phyloP scores from a whole-genome alignment of 2,888 invertebrate genomes.

The Eudemis profundana region DNA sequence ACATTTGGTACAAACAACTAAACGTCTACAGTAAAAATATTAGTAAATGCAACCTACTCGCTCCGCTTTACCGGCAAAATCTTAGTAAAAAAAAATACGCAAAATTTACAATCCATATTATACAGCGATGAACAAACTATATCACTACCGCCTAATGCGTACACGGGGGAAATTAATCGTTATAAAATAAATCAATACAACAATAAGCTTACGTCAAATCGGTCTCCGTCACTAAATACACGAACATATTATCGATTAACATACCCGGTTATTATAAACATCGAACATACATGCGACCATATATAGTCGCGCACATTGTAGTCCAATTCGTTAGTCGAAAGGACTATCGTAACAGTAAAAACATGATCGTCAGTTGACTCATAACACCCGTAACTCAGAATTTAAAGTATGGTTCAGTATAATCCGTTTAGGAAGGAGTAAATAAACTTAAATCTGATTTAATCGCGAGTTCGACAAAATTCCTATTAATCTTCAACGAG shows the following conservation, averaged over 20 bases:
- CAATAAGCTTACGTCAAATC: conserved; percentile 33
- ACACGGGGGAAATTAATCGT: conserved; percentile 38
- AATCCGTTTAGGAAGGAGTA: conserved; percentile 15
- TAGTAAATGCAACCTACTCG: conserved; percentile 84
- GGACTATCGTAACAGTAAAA: conserved; percentile 44
- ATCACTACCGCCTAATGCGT: conserved; percentile 47
- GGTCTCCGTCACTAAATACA: conserved; percentile 23
- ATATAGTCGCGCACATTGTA: conserved; percentile 41
- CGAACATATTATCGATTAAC: conserved; percentile 32
- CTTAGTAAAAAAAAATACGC: conserved; percentile 60
- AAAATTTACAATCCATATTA: conserved; percentile 77
- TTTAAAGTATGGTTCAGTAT: not conserved
- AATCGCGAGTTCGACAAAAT: conserved; percentile 10
- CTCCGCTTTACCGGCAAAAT: conserved; percentile 63
- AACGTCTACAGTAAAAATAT: conserved; percentile 79
- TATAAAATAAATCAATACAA: conserved; percentile 41
- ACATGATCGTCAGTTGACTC: not conserved
- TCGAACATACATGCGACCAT: conserved; percentile 50
- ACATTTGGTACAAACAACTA: conserved; percentile 81
- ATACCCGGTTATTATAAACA: conserved; percentile 45
- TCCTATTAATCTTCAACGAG: not conserved
- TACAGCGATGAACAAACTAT: conserved; percentile 56
- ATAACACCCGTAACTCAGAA: not conserved
- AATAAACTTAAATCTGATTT: conserved; percentile 1
- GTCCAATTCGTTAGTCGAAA: conserved; percentile 43